A percentile compares a stretch with the other conserved stretches of the same genome.
phyloP scores from a whole-genome alignment of 2,113 vertebrate genomes.

The Sinocyclocheilus anophthalmus region DNA sequence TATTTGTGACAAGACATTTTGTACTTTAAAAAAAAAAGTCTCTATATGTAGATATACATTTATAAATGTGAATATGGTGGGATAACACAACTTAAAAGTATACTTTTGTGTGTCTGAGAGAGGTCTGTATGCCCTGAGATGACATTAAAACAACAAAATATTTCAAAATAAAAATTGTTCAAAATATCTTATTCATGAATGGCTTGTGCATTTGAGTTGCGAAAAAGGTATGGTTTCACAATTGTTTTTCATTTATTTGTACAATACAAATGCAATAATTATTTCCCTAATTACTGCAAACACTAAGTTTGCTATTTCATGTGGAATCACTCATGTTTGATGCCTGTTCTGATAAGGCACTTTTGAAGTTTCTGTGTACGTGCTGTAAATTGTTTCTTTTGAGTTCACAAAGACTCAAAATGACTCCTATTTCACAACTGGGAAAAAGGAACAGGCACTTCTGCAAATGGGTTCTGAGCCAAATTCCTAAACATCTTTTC shows the following conservation, averaged over 20 bases:
- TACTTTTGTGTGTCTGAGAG: neutral
- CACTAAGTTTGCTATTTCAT: slow-evolving; percentile 81
- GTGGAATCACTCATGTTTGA: slow-evolving; percentile 83
- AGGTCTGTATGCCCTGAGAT: neutral
- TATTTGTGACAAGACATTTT: neutral
- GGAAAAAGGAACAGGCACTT: slow-evolving; percentile 72
- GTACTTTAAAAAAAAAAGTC: too few relatives aligned
- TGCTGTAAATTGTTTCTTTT: slow-evolving; percentile 78
- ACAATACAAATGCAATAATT: slow-evolving; percentile 80
- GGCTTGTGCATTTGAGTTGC: slow-evolving; percentile 24
- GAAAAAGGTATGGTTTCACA: slow-evolving; percentile 44
- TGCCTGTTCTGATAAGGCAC: slow-evolving; percentile 80
- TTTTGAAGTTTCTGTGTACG: slow-evolving; percentile 82
- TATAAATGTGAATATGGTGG: neutral
- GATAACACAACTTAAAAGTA: neutral
- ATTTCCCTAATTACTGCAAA: slow-evolving; percentile 82
- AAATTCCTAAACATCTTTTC: slow-evolving; percentile 78
- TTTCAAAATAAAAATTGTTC: slow-evolving; percentile 26
- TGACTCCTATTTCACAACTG: slow-evolving; percentile 75
- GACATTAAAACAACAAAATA: neutral
- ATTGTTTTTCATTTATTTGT: slow-evolving; percentile 79
- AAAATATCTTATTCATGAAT: slow-evolving; percentile 1
- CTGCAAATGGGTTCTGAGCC: slow-evolving; percentile 68
- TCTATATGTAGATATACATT: too few relatives aligned
- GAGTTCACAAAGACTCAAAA: slow-evolving; percentile 78